Evolutionary conservation across 2,888 invertebrate genomes (phyloP), one percentile per base, ranked within the genome.

Genomic region (Balanococcus diminutus): DNA sequence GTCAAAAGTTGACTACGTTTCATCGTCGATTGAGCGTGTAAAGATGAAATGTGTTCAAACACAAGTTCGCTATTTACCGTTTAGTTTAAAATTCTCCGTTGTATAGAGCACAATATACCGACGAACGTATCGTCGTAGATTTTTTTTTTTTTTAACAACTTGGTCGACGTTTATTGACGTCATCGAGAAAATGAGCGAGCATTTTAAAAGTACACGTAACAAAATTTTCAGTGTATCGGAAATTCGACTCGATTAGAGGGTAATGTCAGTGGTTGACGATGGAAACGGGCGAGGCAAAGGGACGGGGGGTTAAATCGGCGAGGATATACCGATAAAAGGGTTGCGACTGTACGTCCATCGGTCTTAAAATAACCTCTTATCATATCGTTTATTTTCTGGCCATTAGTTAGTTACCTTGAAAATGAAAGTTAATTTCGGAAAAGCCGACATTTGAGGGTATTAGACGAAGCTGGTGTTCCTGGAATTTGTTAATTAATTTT

Each of bases 11-110:
- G 56, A 19, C 22, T 56, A 56, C 56, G 22, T 56, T 56, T 56
- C 56, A 22, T 19, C 56, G 56, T 56, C 56, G 56, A 56, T 56
- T 11, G 56, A 56, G 56, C 56, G 56, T 56, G 56, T 56, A 56
- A 56, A 56, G 56, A 56, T 56, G 56, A 56, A 56, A 56, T 56
- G 56, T 56, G 56, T 56, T 56, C 56, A 56, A 22, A 56, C 56
- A 42, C 14, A 42, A 42, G 16, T 42, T 42, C 16, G 56, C 22
- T 11, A 22, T 3, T 56, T 22, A 22, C 22, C 22, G 56, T 3
- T 56, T 22, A 22, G 19, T 56, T n/a, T n/a, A n/a, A 11, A 46
- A 56, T 56, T 56, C 22, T 56, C 11, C 56, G 11, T 42, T 16
- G 42, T 42, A 16, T 16, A 42, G 14, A 42, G 16, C 16, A 56